Percentiles rank a stretch among this genome's conserved stretches.
Conservation (phyloP, 1,140 invertebrate genomes). For the Scaptomyza montana region DNA sequence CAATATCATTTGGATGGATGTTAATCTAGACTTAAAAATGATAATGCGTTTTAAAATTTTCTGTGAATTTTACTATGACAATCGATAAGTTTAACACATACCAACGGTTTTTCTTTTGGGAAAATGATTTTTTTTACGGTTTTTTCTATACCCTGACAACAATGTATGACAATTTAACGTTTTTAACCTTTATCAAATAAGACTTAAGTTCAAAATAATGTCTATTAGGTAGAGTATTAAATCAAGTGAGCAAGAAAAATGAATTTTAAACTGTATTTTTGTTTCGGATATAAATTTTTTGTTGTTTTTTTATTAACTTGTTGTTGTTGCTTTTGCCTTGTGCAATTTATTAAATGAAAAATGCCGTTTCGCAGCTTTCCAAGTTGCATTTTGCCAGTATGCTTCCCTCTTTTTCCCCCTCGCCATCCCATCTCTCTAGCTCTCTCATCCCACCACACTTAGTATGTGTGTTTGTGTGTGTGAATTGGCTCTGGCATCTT, state of each 20-base stretch:
- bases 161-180: too few species aligned
- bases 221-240: neutral
- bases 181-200: too few species aligned
- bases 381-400: slow-evolving; percentile 64
- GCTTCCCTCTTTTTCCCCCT: slow-evolving; percentile 1
- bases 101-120: too few species aligned
- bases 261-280: slow-evolving; percentile 24
- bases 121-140: neutral
- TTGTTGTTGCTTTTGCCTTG: slow-evolving; percentile 70
- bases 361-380: slow-evolving; percentile 82
- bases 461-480: slow-evolving; percentile 34
- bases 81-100: too few species aligned
- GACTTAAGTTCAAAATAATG: too few species aligned
- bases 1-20: too few species aligned
- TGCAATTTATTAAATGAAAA: slow-evolving; percentile 82
- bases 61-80: neutral
- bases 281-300: slow-evolving; percentile 15
- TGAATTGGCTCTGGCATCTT: slow-evolving; percentile 58
- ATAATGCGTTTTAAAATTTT: neutral
- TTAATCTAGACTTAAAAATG: too few species aligned
- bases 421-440: neutral
- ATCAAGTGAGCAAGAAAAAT: too few species aligned
- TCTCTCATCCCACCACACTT: neutral
- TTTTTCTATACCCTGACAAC: too few species aligned
- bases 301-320: slow-evolving; percentile 13